Percentiles rank a stretch among this genome's conserved stretches.
These are phyloP conservation scores for Erpetoichthys calabaricus DNA, from an alignment of 2,797 vertebrate species.

Conservation along the genomic window DNA sequence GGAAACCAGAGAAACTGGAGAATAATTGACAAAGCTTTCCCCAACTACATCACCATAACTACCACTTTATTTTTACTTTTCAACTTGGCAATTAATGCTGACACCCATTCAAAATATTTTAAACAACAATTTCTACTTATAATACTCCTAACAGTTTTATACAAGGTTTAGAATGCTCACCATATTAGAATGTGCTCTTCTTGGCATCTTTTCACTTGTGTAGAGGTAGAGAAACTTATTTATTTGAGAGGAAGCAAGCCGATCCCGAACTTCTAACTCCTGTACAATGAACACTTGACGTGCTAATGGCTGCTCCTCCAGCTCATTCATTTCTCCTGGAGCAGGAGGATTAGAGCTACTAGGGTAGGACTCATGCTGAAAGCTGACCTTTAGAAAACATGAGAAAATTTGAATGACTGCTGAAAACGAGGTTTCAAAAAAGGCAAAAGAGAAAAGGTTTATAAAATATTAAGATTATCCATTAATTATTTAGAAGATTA, in stretches of 20 bases:
- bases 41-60: too few relatives aligned
- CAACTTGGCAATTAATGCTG: too few relatives aligned
- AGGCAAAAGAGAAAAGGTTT: neutral
- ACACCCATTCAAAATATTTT: too few relatives aligned
- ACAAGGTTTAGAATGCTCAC: slow-evolving; percentile 32
- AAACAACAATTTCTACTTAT: too few relatives aligned
- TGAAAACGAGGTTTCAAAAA: too few relatives aligned
- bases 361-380: slow-evolving; percentile 74
- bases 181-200: slow-evolving; percentile 83
- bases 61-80: too few relatives aligned
- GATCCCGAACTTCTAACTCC: slow-evolving; percentile 77
- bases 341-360: neutral
- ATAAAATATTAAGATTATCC: too few relatives aligned
- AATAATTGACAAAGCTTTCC: too few relatives aligned
- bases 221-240: slow-evolving; percentile 89
- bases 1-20: too few relatives aligned
- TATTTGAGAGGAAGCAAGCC: slow-evolving; percentile 75
- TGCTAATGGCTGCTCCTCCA: slow-evolving; percentile 62
- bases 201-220: slow-evolving; percentile 82
- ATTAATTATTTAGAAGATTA: neutral
- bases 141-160: too few relatives aligned
- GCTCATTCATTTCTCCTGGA: neutral
- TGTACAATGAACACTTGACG: slow-evolving; percentile 84
- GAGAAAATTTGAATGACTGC: neutral
- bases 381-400: slow-evolving; percentile 56